phyloP scores from a whole-genome alignment of 2,113 vertebrate genomes.

The Alaudala cheleensis region DNA sequence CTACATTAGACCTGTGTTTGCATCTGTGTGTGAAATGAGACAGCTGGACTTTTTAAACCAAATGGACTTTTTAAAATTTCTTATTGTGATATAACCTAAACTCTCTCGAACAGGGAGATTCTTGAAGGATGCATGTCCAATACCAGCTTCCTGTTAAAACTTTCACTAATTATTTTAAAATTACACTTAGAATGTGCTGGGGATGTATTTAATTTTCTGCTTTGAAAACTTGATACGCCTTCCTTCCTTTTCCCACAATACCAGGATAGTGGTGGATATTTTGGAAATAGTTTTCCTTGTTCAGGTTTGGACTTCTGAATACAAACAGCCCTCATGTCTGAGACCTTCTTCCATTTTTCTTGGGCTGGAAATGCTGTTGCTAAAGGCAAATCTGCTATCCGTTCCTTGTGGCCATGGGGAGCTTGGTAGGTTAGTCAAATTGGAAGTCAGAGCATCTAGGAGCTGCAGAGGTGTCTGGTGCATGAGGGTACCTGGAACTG shows the following conservation, averaged over 20 bases:
- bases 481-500: neutral
- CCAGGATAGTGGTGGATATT: neutral
- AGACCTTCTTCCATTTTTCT: neutral
- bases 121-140: neutral
- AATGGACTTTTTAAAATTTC: neutral
- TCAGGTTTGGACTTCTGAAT: neutral
- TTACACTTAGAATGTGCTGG: neutral
- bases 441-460: neutral
- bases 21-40: neutral
- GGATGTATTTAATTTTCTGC: neutral
- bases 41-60: neutral
- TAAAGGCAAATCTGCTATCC: neutral
- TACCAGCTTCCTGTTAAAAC: neutral
- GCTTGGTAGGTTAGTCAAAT: neutral
- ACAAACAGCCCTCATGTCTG: neutral
- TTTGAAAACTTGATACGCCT: neutral
- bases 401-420: neutral
- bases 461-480: neutral
- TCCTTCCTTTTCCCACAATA: constrained; percentile 1
- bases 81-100: neutral
- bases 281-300: constrained; percentile 1
- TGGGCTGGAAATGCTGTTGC: neutral
- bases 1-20: neutral
- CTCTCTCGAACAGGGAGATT: neutral
- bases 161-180: constrained; percentile 6